Evolutionary conservation across 1,140 invertebrate genomes (phyloP), one percentile per base, ranked within the genome.

Genomic region (Hylaeus anthracinus): DNA sequence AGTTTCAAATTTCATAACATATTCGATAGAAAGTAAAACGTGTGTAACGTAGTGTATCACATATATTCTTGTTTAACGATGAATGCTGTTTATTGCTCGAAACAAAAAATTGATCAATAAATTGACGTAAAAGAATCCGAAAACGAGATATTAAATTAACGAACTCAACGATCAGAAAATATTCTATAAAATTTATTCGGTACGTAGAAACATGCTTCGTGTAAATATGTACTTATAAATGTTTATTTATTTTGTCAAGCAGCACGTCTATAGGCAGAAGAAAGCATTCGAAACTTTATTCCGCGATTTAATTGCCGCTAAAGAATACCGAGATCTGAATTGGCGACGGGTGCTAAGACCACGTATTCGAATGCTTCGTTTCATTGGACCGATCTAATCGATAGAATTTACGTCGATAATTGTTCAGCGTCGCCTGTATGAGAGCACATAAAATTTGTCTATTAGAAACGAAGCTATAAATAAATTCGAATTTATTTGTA

Each of bases 401-500:
- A 37, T 43, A 41, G 2, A 51, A 82, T 51, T 39, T 15, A 9
- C 26, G n/a, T 15, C 26, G 48, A 60, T 48, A 39, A 4, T 8
- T 45, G n/a, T 0, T 3, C 69, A 51, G 10, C 41, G 55, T 41
- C 14, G 10, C 8, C 55, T 66, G n/a, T 41, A 26, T 48, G 67
- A 55, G 63, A 43, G 14, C 67, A 73, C 65, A 14, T 9, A 61
- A 72, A 51, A 76, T 60, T 39, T 71, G 26, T 53, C n/a, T 39
- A 70, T 63, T 60, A 77, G 39, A 72, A 43, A 79, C 6, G 5
- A 56, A 78, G 78, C 55, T 72, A 77, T 79, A 71, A 84, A 76
- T 53, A 79, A 61, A 85, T 63, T 48, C 74, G 48, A 73, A 73
- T 87, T 74, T 87, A 88, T 88, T 87, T 87, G 86, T 85, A 87